Conservation (phyloP, 2,888 invertebrate species). For the Caenorhabditis sp. region DNA sequence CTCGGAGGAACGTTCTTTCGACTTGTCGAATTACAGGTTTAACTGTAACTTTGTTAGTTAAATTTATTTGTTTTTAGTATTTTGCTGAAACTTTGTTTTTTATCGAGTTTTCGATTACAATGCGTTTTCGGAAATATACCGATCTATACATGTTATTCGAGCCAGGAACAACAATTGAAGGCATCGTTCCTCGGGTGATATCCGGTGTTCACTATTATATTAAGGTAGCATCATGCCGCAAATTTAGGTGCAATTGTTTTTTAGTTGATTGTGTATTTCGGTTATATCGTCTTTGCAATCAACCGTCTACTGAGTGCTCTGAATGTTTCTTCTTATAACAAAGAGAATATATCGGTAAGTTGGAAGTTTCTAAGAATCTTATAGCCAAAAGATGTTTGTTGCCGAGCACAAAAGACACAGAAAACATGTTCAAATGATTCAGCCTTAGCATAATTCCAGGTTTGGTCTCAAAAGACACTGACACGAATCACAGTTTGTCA, state of each 20-base stretch:
- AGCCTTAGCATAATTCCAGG: conserved; percentile 18
- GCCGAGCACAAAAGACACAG: not conserved
- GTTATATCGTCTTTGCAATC: conserved; percentile 40
- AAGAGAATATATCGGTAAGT: conserved; percentile 41
- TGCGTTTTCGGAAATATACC: conserved; percentile 48
- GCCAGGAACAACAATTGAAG: conserved; percentile 22
- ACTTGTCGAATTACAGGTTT: conserved; percentile 47
- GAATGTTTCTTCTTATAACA: conserved; percentile 34
- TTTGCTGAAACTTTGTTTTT: conserved; percentile 47
- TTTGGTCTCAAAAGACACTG: conserved; percentile 32
- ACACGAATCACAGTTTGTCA: conserved; percentile 24
- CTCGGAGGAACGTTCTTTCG: conserved; percentile 50
- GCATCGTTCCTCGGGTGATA: conserved; percentile 24
- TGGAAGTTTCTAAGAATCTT: too few relatives aligned
- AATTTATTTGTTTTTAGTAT: conserved; percentile 25
- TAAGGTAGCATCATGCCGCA: conserved; percentile 24
- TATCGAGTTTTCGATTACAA: conserved; percentile 41
- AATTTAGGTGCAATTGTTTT: not conserved
- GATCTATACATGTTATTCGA: conserved; percentile 40
- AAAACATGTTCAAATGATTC: not conserved
- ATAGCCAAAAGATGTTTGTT: too few relatives aligned
- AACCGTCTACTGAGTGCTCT: conserved; percentile 42
- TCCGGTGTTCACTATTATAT: conserved; percentile 44
- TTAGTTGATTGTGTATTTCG: conserved; percentile 47
- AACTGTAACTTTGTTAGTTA: not conserved